Base-by-base conservation (phyloP, 1,140 invertebrate genomes). In the Calephelis nemesis region DNA sequence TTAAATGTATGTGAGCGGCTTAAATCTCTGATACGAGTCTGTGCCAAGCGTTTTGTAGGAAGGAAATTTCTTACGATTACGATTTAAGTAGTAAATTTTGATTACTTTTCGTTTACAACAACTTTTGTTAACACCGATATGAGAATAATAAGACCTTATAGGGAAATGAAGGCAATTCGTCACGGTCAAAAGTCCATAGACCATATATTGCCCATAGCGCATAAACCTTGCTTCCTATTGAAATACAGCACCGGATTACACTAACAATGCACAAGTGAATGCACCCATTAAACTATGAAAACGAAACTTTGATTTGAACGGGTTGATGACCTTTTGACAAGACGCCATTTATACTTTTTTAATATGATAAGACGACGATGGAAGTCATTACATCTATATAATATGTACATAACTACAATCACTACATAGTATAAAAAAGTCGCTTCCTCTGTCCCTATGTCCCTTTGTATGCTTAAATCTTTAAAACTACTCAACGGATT, bases 281-380 rank as follows among this genome's bases (percentile, higher is more conserved):
- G 85, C 76, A 82, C 85, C 79, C 84, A 88, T 90, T 83, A 89
- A 87, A 81, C 70, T 74, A 69, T 76, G 80, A 81, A 85, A 82
- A 81, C 81, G 79, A 86, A 85, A 85, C 82, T 79, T 73, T 74
- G 76, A 81, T 73, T 72, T 60, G 54, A 60, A 40, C 52, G 76
- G 79, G 78, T 83, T 81, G 74, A 79, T 71, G 75, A 74, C 82
- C 84, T 81, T 85, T 84, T 83, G 81, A 67, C 62, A 48, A n/a
- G 48, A 11, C 47, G 60, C 68, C 65, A 65, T 63, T 68, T 45
- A 45, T 58, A 70, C 15, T 66, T 47, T 19, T 62, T 65, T 12
- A 15, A 52, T 19, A 5, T 9, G 19, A 54, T 30, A 30, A 30
- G 30, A 30, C 4, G 30, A 30, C 30, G 3, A 30, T 30, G 30